Evolutionary conservation across 2,797 vertebrate species (phyloP).

Genomic region (Columba guinea): DNA sequence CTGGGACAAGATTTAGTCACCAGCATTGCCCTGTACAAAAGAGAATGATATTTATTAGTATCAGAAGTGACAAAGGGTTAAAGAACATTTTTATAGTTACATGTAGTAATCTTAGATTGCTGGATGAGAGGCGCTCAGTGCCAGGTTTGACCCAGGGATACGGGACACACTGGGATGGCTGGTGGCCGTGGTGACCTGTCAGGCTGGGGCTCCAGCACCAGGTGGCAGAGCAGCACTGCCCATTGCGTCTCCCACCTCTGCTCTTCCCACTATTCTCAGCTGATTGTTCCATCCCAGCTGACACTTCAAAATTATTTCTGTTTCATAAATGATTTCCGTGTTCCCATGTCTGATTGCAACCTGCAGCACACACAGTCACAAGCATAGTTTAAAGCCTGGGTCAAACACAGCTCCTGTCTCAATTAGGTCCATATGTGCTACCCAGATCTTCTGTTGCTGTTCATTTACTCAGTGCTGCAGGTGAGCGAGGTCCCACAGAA

Average conservation of each 20-base stretch:
- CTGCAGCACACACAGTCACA: not conserved
- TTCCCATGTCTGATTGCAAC: not conserved
- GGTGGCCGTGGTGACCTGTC: not conserved
- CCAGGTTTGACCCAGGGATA: accelerated
- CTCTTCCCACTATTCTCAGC: accelerated
- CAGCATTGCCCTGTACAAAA: not conserved
- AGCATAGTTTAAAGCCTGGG: not conserved
- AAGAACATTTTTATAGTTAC: not conserved
- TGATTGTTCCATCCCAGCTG: accelerated
- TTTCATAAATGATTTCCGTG: not conserved
- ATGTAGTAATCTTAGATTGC: accelerated
- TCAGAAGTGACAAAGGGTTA: not conserved
- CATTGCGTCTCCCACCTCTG: accelerated
- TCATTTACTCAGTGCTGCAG: accelerated
- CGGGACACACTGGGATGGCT: accelerated
- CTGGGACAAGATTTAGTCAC: not conserved
- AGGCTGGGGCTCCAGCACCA: not conserved
- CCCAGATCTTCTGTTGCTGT: not conserved
- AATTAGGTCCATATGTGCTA: accelerated
- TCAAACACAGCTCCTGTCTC: accelerated
- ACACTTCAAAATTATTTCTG: accelerated
- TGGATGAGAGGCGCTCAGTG: not conserved
- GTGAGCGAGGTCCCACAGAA: accelerated
- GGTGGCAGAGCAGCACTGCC: conserved; percentile 32
- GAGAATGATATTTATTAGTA: not conserved